These are phyloP conservation scores for Penaeus vannamei DNA, from an alignment of 1,140 invertebrate species.

Conservation along the genomic window DNA sequence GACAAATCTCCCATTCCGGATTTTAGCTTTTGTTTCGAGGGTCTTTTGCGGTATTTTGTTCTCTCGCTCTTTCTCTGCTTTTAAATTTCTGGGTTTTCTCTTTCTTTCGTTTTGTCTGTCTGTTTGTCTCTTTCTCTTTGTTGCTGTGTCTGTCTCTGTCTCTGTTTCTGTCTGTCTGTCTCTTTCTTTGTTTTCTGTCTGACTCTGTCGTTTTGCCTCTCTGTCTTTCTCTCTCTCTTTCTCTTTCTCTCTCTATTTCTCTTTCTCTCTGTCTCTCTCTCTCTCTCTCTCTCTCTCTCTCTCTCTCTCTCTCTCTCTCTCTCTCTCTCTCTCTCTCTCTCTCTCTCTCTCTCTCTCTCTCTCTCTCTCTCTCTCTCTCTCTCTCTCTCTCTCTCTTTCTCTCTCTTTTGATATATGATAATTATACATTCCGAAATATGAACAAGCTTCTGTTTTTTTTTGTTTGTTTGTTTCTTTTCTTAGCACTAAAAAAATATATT, in stretches of 20 bases:
- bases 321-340: neutral
- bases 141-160: constrained; percentile 37
- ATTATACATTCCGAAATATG: neutral
- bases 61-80: too few species aligned
- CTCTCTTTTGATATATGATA: constrained; percentile 3
- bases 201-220: neutral
- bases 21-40: too few species aligned
- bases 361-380: neutral
- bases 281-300: neutral
- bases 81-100: neutral
- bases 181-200: neutral
- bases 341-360: too few species aligned
- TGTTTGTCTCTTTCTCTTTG: neutral
- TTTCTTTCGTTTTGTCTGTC: neutral
- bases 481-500: too few species aligned
- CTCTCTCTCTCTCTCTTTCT: neutral
- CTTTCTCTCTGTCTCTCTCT: neutral
- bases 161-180: constrained; percentile 23
- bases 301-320: constrained; percentile 4
- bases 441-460: too few species aligned
- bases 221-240: neutral
- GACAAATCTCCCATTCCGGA: too few species aligned
- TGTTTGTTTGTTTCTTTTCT: too few species aligned
- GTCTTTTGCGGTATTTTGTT: too few species aligned
- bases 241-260: neutral